A percentile compares a stretch with the other conserved stretches of the same genome.
phyloP scores from a whole-genome alignment of 2,113 vertebrate species.

The Fregata magnificens region DNA sequence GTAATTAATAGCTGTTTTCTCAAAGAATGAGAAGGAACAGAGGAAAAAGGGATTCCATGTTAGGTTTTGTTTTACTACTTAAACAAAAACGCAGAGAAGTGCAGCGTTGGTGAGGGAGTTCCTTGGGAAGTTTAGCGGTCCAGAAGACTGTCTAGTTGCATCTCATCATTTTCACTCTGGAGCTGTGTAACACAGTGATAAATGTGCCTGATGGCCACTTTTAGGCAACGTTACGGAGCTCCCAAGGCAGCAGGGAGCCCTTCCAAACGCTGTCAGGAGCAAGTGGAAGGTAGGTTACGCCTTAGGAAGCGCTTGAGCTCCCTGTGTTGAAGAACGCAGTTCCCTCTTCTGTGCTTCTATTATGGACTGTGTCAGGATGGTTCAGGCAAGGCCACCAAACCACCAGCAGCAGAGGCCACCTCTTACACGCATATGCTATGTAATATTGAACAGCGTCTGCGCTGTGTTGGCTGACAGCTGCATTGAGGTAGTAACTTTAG shows the following conservation, averaged over 20 bases:
- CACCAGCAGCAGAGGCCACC: background rate
- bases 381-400: background rate
- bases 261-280: background rate
- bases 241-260: background rate
- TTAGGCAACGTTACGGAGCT: background rate
- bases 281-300: background rate
- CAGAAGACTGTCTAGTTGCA: background rate
- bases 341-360: rapidly evolving
- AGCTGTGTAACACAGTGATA: background rate
- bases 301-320: background rate
- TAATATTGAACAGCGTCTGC: conserved; percentile 1
- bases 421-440: background rate
- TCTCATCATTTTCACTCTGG: background rate
- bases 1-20: background rate
- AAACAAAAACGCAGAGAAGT: background rate
- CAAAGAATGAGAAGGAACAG: background rate
- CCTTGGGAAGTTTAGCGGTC: background rate
- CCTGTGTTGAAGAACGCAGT: background rate
- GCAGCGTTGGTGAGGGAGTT: background rate
- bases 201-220: background rate
- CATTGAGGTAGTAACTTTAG: background rate
- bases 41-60: background rate
- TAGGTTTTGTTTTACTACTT: background rate
- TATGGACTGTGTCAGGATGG: background rate
- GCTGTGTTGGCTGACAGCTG: conserved; percentile 3